Base-by-base conservation (phyloP, 2,797 vertebrate species). In the Pseudomugil gertrudae region DNA sequence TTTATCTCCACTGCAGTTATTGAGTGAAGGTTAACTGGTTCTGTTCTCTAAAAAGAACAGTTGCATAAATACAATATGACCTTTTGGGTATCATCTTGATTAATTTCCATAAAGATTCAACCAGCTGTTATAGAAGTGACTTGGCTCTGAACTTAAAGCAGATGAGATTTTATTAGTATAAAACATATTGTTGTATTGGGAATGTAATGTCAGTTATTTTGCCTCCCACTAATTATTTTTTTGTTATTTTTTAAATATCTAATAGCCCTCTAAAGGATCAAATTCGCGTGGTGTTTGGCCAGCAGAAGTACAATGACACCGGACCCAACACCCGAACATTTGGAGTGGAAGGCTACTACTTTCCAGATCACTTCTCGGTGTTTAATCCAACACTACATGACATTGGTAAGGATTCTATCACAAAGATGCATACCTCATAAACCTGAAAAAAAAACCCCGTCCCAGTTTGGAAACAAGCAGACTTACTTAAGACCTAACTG, bases 311-410 rank as follows among this genome's bases (percentile, higher is more conserved):
- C 86, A 98, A 99, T 68, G 84, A 71, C 69, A 96, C 95, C 0
- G 91, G 92, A 1, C 90, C 91, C 1, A 93, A 96, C 84, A 95
- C 95, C 0, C 94, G 88, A 87, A 94, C 90, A 0, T 97, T 96
- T n/a, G 90, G 81, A 40, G 92, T 99, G 58, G 95, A 97, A 76
- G 84, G 94, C 29, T 98, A 97, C 64, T 50, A 96, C 80, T 93
- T 95, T n/a, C 88, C 95, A 53, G 91, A 93, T 4, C 19, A 89
- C 15, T 98, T 96, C 83, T 95, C 94, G 0, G 93, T 95, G 50
- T 98, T 94, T 87, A 94, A 92, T 65, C 96, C 95, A 36, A 96
- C 89, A 0, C 89, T 95, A 3, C 94, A 99, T n/a, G 97, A 99
- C 79, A 96, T 99, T 0, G 96, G 98, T 99, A 89, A 94, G 53